Conservation (phyloP, 2,888 invertebrate genomes). For the Pogonocherus hispidulus region DNA sequence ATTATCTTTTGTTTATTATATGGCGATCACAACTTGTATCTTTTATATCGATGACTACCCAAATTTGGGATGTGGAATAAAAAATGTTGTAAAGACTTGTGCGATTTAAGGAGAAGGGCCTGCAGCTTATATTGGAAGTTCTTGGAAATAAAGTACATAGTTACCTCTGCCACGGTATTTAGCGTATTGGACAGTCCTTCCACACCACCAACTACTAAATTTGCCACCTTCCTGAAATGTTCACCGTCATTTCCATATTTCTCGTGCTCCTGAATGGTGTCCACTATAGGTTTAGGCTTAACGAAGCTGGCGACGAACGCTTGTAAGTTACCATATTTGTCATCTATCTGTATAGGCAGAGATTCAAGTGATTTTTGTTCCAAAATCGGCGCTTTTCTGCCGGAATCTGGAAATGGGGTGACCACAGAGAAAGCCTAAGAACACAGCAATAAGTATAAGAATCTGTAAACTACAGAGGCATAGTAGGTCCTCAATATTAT, state of each 20-base stretch:
- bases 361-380: constrained; percentile 57
- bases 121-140: no score
- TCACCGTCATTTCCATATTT: constrained; percentile 86
- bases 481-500: no score
- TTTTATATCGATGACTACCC: no score
- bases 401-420: constrained; percentile 59
- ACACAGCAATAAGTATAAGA: not conserved
- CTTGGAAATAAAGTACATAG: no score
- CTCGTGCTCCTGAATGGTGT: constrained; percentile 81
- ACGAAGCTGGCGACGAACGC: constrained; percentile 59
- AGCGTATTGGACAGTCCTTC: constrained; percentile 71
- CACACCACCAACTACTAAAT: constrained; percentile 77
- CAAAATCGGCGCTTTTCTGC: constrained; percentile 59
- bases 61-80: no score
- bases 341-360: constrained; percentile 59
- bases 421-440: constrained; percentile 24
- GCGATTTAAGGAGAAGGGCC: no score
- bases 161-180: constrained; percentile 63
- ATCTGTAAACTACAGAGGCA: no score
- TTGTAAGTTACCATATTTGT: constrained; percentile 62
- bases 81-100: no score
- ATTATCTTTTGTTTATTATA: no score
- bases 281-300: constrained; percentile 79
- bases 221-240: constrained; percentile 75
- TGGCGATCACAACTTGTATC: no score